phyloP scores from a whole-genome alignment of 2,888 invertebrate species.

The Drosophila leonis region DNA sequence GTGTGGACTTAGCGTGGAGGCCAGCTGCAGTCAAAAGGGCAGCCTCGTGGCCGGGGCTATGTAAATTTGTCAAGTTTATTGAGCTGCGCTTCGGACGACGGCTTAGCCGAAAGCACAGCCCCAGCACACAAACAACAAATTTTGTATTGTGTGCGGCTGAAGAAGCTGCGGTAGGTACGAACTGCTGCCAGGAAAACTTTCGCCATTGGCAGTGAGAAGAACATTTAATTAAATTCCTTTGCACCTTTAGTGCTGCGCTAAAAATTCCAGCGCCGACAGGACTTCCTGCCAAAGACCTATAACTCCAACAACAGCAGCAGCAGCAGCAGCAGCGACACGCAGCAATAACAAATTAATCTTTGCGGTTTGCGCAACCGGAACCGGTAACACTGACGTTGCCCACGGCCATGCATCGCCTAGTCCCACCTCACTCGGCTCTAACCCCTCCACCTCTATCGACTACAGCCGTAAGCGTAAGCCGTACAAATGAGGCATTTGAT shows the following conservation, averaged over 20 bases:
- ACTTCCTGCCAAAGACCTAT: slow-evolving; percentile 47
- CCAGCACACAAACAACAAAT: slow-evolving; percentile 47
- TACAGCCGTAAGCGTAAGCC: slow-evolving; percentile 52
- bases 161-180: slow-evolving; percentile 19
- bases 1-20: slow-evolving; percentile 1
- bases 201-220: slow-evolving; percentile 52
- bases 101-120: slow-evolving; percentile 26
- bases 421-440: neutral
- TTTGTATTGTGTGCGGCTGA: slow-evolving; percentile 49
- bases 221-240: slow-evolving; percentile 81
- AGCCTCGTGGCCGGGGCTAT: slow-evolving; percentile 32
- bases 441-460: neutral
- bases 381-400: slow-evolving; percentile 26
- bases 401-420: neutral
- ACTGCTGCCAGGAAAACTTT: slow-evolving; percentile 61
- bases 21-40: slow-evolving; percentile 28
- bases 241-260: slow-evolving; percentile 81
- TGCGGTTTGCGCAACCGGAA: slow-evolving; percentile 67
- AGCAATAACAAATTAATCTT: slow-evolving; percentile 81
- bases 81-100: slow-evolving; percentile 49
- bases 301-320: slow-evolving; percentile 36
- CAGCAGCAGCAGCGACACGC: slow-evolving; percentile 39
- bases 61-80: slow-evolving; percentile 75
- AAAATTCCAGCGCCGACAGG: slow-evolving; percentile 70
- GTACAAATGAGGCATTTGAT: slow-evolving; percentile 77